Conservation (phyloP, 2,888 invertebrate genomes). For the Panzeria rudis region DNA sequence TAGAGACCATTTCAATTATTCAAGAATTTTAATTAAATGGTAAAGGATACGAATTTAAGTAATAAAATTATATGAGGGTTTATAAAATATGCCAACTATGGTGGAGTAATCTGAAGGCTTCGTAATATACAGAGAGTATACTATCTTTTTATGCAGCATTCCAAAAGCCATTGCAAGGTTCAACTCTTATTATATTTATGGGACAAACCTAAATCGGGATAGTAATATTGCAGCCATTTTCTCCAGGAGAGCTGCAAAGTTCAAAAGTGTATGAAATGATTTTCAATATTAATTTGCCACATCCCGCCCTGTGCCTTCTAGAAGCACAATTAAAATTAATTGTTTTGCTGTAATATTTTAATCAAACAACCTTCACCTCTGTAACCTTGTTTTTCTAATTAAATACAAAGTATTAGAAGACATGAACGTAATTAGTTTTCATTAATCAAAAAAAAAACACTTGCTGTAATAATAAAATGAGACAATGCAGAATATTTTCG, state of each 20-base stretch:
- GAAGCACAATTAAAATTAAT: not conserved
- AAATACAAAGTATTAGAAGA: conserved; percentile 13
- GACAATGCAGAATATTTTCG: not conserved
- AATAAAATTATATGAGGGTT: not conserved
- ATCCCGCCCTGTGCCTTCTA: not conserved
- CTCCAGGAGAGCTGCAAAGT: too few species aligned
- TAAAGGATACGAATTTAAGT: not conserved
- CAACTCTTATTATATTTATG: too few species aligned
- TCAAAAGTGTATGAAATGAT: too few species aligned
- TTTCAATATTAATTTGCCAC: not conserved
- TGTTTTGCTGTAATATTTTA: not conserved
- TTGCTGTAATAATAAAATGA: not conserved
- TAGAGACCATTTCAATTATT: not conserved
- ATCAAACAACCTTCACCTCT: conserved; percentile 6
- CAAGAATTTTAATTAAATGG: not conserved
- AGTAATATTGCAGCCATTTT: too few species aligned
- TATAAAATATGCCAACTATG: not conserved
- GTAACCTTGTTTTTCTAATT: conserved; percentile 5
- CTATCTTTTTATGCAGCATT: too few species aligned
- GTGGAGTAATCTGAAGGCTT: too few species aligned
- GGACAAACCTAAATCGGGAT: too few species aligned
- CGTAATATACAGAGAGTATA: too few species aligned
- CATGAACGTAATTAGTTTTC: conserved; percentile 35
- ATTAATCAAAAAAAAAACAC: conserved; percentile 13
- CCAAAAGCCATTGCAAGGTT: too few species aligned